These are phyloP conservation scores for Trissolcus basalis DNA, from an alignment of 1,140 invertebrate genomes.

Conservation along the genomic window DNA sequence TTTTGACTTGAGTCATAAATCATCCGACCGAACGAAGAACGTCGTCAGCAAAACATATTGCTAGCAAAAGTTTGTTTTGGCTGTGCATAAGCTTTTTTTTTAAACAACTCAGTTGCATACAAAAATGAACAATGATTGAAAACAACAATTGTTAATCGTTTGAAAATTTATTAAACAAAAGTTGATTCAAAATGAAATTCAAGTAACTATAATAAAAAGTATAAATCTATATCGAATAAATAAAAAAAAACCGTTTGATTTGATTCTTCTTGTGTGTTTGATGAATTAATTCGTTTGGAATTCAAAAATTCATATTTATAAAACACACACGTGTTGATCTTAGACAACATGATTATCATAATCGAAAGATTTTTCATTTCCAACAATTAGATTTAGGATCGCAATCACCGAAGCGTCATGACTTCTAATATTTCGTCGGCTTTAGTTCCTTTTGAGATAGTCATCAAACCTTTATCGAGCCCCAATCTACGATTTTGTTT, in stretches of 20 bases:
- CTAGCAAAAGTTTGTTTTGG: conserved; percentile 64
- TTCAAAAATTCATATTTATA: too few species aligned
- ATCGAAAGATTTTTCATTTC: conserved; percentile 54
- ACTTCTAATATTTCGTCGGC: conserved; percentile 51
- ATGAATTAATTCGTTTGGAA: background rate
- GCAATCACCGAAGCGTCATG: conserved; percentile 26
- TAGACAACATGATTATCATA: conserved; percentile 45
- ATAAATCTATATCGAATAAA: conserved; percentile 5
- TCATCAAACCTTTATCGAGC: conserved; percentile 17
- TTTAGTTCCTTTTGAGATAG: conserved; percentile 50
- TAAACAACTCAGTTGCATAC: conserved; percentile 26
- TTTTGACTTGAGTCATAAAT: conserved; percentile 65
- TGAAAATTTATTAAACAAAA: background rate
- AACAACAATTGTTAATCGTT: background rate
- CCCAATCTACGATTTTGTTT: conserved; percentile 20
- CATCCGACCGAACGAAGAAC: conserved; percentile 61
- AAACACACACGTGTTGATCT: conserved; percentile 14
- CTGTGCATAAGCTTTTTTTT: conserved; percentile 42
- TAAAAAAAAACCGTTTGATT: background rate
- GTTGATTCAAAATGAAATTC: too few species aligned
- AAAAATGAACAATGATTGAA: too few species aligned
- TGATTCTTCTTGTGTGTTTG: background rate
- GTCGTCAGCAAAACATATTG: conserved; percentile 66
- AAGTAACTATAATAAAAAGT: background rate
- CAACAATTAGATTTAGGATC: conserved; percentile 21